Percentiles rank a stretch among this genome's conserved stretches.
These are phyloP conservation scores for Botia kubotai DNA, from an alignment of 2,797 vertebrate genomes.

Conservation along the genomic window DNA sequence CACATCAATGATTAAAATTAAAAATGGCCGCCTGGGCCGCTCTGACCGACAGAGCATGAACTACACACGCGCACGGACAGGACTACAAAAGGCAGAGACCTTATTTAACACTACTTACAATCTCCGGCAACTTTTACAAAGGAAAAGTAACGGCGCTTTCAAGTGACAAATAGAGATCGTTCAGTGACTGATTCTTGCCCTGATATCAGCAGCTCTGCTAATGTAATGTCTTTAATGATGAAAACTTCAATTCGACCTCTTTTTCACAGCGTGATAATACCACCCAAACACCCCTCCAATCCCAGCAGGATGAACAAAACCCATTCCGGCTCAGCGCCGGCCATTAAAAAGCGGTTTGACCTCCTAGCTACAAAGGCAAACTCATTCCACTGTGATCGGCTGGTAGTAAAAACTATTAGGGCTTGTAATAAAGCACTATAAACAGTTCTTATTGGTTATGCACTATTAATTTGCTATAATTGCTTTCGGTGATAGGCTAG, in stretches of 20 bases:
- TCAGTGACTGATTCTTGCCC: background rate
- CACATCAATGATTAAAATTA: too few relatives aligned
- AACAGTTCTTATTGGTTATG: slow-evolving; percentile 77
- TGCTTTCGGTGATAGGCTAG: slow-evolving; percentile 70
- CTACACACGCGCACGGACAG: too few relatives aligned
- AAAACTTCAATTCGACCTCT: slow-evolving; percentile 11
- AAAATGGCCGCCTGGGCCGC: too few relatives aligned
- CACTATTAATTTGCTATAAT: slow-evolving; percentile 77
- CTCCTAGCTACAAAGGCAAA: slow-evolving; percentile 76
- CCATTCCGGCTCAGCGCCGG: slow-evolving; percentile 23
- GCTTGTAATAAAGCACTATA: slow-evolving; percentile 78
- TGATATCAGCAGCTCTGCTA: slow-evolving; percentile 19
- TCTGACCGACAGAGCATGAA: too few relatives aligned
- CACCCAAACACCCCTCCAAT: slow-evolving; percentile 23
- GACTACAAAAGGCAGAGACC: too few relatives aligned
- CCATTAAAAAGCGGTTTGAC: slow-evolving; percentile 68
- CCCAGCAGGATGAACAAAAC: slow-evolving; percentile 39
- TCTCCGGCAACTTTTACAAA: background rate
- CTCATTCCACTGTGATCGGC: slow-evolving; percentile 70
- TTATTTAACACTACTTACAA: too few relatives aligned
- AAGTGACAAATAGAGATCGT: background rate
- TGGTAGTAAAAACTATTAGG: slow-evolving; percentile 76
- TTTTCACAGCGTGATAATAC: slow-evolving; percentile 21
- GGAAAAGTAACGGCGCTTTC: background rate
- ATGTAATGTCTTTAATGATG: slow-evolving; percentile 15